Percentiles rank a stretch among this genome's conserved stretches.
These are phyloP conservation scores for Scophthalmus maximus DNA, from an alignment of 2,113 vertebrate genomes.

Conservation along the genomic window DNA sequence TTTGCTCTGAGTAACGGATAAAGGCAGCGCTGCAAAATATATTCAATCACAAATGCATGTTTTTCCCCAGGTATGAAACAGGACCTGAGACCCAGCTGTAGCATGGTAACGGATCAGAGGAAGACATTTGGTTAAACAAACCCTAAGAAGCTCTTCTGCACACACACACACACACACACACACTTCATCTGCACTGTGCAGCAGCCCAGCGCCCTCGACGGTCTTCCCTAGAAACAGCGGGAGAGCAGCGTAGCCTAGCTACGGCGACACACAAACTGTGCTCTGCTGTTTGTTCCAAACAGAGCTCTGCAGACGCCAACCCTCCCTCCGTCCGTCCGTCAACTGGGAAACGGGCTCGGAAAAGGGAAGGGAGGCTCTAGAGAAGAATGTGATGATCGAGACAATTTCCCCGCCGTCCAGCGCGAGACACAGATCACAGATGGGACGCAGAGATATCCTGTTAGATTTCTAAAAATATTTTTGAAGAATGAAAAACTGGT, in stretches of 20 bases:
- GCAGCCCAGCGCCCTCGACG: conserved; percentile 54
- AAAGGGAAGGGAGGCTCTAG: conserved; percentile 1
- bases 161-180: conserved; percentile 25
- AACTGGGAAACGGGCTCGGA: conserved; percentile 24
- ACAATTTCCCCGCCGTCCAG: conserved; percentile 18
- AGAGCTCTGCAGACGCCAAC: conserved; percentile 63
- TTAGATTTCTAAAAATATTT: conserved; percentile 33
- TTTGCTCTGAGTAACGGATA: background rate
- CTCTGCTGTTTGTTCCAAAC: conserved; percentile 66
- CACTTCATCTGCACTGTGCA: conserved; percentile 41
- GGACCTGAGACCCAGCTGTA: conserved; percentile 3
- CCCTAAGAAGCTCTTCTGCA: conserved; percentile 23
- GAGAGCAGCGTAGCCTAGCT: conserved; percentile 72
- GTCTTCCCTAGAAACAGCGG: conserved; percentile 75
- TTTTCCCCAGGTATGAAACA: background rate
- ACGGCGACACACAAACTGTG: conserved; percentile 67
- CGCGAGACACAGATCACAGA: conserved; percentile 19
- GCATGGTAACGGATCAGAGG: conserved; percentile 21
- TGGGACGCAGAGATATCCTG: conserved; percentile 28
- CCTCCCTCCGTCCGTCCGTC: conserved; percentile 55
- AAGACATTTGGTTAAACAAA: conserved; percentile 43
- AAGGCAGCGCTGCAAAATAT: background rate
- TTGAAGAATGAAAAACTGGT: conserved; percentile 14
- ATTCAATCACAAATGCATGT: background rate
- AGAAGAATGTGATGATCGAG: conserved; percentile 31